A percentile compares a stretch with the other conserved stretches of the same genome.
These are phyloP conservation scores for Drosophila obscura DNA, from an alignment of 1,140 invertebrate genomes.

Conservation along the genomic window DNA sequence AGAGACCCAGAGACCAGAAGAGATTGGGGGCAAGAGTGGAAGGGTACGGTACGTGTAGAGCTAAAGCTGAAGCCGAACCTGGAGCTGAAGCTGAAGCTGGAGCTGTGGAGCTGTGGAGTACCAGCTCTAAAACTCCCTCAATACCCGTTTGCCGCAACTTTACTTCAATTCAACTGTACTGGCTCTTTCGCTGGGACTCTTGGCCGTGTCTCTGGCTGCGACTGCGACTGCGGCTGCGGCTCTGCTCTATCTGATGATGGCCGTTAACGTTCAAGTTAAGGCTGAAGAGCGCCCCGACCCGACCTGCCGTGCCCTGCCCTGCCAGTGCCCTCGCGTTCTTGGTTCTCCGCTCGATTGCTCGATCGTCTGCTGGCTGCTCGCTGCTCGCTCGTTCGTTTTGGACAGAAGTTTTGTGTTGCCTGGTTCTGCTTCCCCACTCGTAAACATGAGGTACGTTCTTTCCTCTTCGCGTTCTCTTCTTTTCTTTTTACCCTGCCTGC, in stretches of 20 bases:
- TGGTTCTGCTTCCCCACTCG: conserved; percentile 56
- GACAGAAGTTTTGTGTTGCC: too few relatives aligned
- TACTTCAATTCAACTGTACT: conserved; percentile 79
- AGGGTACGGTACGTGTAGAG: conserved; percentile 1
- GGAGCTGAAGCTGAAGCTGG: conserved; percentile 4
- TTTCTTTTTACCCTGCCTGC: conserved; percentile 26
- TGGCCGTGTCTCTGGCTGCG: conserved; percentile 8
- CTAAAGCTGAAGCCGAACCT: conserved; percentile 9
- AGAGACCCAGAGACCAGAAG: conserved; percentile 7
- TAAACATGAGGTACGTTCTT: conserved; percentile 81
- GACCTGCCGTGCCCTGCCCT: conserved; percentile 44
- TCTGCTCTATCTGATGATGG: conserved; percentile 77
- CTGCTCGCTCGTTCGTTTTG: conserved; percentile 16
- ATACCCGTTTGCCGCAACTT: conserved; percentile 76
- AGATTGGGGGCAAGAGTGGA: not conserved
- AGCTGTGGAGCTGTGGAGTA: conserved; percentile 13
- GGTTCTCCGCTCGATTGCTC: conserved; percentile 38
- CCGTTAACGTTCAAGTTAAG: conserved; percentile 75
- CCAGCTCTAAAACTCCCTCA: conserved; percentile 63
- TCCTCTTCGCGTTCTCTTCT: conserved; percentile 40
- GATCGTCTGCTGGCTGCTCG: conserved; percentile 22
- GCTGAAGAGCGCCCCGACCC: conserved; percentile 75
- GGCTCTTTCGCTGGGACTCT: conserved; percentile 33
- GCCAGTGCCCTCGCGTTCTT: conserved; percentile 13
- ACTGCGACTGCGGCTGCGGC: conserved; percentile 15